Evolutionary conservation across 2,797 vertebrate species (phyloP), one percentile per base, ranked within the genome.

Genomic region (Galago senegalensis): DNA sequence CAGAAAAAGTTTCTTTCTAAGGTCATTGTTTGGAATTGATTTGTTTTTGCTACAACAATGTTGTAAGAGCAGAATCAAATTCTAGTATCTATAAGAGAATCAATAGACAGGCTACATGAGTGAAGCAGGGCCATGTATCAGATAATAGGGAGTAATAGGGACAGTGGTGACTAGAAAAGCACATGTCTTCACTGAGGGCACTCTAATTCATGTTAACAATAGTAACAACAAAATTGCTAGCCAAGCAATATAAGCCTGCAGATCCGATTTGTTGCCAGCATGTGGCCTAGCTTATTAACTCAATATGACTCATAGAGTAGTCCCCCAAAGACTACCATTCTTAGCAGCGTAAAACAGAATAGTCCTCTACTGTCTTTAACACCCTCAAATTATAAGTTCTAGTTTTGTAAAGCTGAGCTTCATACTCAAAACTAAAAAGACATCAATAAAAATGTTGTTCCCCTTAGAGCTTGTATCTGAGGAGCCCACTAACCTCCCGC

Each of bases 191-290:
- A 21, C 11, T 49, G 34, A 80, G 90, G 84, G 31, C 81, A 58
- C 34, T 70, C 72, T 77, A 69, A 37, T 21, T 34, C 79, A 77
- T 73, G 88, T 70, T 77, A 88, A 69, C 58, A 92, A 85, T 9
- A 56, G 8, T 53, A 82, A 56, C 31, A 77, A 75, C 3, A 69
- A 70, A 16, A 63, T 5, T 34, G 34, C 76, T 73, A 67, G 77
- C 85, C 88, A 96, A 77, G 85, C 81, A 87, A 95, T 95, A 93
- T 76, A 90, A 93, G 88, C 31, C 53, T 84, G 17, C 20, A 87
- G 46, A 61, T 86, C 80, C 94, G 49, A 70, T 88, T 89, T 75
- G 27, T 53, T 87, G 86, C 87, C 79, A 97, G 53, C 67, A 61
- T 7, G 56, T 34, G 89, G 87, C 70, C 89, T 95, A 69, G 61